A percentile compares a stretch with the other conserved stretches of the same genome.
Conservation (phyloP, 2,113 vertebrate genomes). For the Psophia crepitans region DNA sequence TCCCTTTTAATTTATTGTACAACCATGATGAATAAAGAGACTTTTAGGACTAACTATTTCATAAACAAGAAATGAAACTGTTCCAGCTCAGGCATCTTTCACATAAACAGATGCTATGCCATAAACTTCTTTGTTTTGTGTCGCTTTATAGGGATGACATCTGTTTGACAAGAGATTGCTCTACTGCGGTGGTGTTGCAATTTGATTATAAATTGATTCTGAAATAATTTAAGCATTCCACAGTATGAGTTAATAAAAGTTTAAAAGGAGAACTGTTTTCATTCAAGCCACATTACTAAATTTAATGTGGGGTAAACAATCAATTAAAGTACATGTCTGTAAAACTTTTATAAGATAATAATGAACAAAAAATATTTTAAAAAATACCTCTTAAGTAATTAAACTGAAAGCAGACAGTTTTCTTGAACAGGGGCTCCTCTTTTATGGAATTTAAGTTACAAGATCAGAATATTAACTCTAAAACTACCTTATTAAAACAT, state of each 20-base stretch:
- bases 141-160: constrained; percentile 70
- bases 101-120: constrained; percentile 74
- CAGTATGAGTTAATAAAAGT: constrained; percentile 73
- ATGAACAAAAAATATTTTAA: background rate
- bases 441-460: background rate
- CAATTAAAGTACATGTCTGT: background rate
- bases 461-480: background rate
- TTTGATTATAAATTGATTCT: constrained; percentile 72
- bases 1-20: constrained; percentile 60
- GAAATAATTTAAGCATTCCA: constrained; percentile 70
- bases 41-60: constrained; percentile 64
- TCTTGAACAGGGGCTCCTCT: background rate
- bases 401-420: background rate
- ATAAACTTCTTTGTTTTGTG: constrained; percentile 75
- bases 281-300: constrained; percentile 46
- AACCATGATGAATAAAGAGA: constrained; percentile 71
- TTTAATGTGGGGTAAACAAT: constrained; percentile 56
- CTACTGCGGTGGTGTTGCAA: constrained; percentile 68
- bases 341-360: background rate
- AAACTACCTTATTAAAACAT: background rate
- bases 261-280: constrained; percentile 68
- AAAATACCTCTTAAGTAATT: background rate
- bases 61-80: constrained; percentile 65
- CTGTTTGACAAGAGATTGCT: constrained; percentile 76
- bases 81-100: constrained; percentile 65